Conservation (phyloP, 2,888 invertebrate species). For the Agrochola macilenta region DNA sequence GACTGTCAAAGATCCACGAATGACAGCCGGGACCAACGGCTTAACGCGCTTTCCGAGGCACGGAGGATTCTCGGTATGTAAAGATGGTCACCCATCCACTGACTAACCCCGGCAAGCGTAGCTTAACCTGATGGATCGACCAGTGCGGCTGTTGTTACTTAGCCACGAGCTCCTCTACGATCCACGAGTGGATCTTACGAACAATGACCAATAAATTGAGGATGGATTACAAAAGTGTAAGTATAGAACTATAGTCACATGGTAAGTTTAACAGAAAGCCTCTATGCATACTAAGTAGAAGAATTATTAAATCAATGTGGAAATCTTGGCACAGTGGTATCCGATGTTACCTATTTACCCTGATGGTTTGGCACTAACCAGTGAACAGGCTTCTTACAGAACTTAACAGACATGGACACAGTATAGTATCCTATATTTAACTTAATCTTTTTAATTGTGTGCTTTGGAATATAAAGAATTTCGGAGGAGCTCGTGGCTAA, state of each 20-base stretch:
- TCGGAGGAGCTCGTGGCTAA: no score
- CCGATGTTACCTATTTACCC: slow-evolving; percentile 54
- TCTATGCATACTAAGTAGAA: slow-evolving; percentile 33
- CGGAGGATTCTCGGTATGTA: no score
- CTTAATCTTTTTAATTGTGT: not conserved
- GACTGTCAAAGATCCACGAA: no score
- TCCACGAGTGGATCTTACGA: not conserved
- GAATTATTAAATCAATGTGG: slow-evolving; percentile 59
- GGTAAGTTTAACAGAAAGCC: slow-evolving; percentile 19
- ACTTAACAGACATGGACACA: not conserved
- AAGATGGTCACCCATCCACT: no score
- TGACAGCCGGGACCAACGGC: no score
- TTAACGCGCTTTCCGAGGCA: no score
- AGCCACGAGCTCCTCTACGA: no score
- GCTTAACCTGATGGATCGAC: no score
- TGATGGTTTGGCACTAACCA: slow-evolving; percentile 48
- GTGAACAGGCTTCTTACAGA: slow-evolving; percentile 24
- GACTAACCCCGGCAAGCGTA: no score
- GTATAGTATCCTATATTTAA: not conserved
- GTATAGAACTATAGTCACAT: not conserved
- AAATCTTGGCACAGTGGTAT: slow-evolving; percentile 55
- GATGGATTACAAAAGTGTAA: slow-evolving; percentile 11
- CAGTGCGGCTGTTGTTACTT: no score
- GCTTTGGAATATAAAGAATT: no score
- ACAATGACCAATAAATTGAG: not conserved